Evolutionary conservation across 2,888 invertebrate genomes (phyloP), one percentile per base, ranked within the genome.

Genomic region (Neelides folsomi): DNA sequence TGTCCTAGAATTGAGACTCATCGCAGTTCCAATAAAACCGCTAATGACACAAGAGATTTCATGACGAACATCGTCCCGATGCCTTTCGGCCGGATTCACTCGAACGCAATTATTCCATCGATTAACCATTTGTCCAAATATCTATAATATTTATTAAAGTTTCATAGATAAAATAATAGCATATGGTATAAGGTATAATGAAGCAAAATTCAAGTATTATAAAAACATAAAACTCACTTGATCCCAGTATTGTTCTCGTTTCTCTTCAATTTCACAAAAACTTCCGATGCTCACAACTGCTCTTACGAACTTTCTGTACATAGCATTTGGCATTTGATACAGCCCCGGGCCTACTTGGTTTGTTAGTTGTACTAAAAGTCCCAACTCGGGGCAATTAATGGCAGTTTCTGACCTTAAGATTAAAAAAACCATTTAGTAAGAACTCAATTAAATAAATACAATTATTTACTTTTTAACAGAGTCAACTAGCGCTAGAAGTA

Each of bases 1-100:
- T 1, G 74, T 74, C 5, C 70, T 62, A 45, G 72, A 71, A 56
- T 74, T 72, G 3, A 75, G 71, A 0, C 83, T 84, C 66, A 80
- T 79, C 1, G 79, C 78, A 54, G 82, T 75, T 19, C 76, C 76
- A 47, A 81, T 79, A 55, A 82, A 79, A 53, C 81, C 81, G 68
- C 89, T 87, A 1, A 89, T 70, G 36, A 86, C 76, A 66, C 83
- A 82, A 1, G 82, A 77, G 2, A 89, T 73, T 70, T 82, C 80
- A 4, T 77, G 72, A 67, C 81, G 79, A 57, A 80, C 73, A 48
- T 75, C 73, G 56, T 82, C 79, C 51, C 82, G 73, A 57, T 81
- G 77, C 34, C 56, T 52, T 51, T 66, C 60, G 5, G 42, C 16
- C 10, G 51, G 34, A 16, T 13, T 56, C 35, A 60, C 40, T 12